Conservation (phyloP, 1,140 invertebrate species). For the Drosophila prosaltans region DNA sequence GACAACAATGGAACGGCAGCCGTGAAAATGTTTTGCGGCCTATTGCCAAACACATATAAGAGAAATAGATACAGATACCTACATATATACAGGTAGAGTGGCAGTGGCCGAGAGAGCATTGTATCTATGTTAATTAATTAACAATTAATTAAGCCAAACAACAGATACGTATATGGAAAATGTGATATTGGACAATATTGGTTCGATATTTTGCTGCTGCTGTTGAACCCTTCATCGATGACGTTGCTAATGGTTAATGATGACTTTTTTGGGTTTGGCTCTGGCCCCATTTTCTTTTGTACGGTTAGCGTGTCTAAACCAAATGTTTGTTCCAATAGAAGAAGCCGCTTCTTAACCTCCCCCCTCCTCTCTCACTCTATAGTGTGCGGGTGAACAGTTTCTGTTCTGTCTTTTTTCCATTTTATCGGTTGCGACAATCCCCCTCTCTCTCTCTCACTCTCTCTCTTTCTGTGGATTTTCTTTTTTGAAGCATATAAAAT, state of each 20-base stretch:
- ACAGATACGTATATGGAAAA: slow-evolving; percentile 7
- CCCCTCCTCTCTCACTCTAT: slow-evolving; percentile 25
- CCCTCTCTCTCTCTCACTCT: slow-evolving; percentile 14
- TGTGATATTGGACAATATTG: slow-evolving; percentile 35
- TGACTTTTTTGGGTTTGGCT: slow-evolving; percentile 75
- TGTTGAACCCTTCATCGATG: slow-evolving; percentile 57
- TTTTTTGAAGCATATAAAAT: slow-evolving; percentile 69
- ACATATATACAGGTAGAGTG: slow-evolving; percentile 20
- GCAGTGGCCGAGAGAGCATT: slow-evolving; percentile 25
- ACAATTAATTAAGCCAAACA: slow-evolving; percentile 77
- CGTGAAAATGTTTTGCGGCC: slow-evolving; percentile 64
- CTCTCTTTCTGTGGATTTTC: slow-evolving; percentile 17
- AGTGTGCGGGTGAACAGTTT: slow-evolving; percentile 58
- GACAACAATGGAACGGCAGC: slow-evolving; percentile 61
- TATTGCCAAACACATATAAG: slow-evolving; percentile 42
- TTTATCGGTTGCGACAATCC: slow-evolving; percentile 53
- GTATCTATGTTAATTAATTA: slow-evolving; percentile 82
- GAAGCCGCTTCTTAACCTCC: slow-evolving; percentile 50
- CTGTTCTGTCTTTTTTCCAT: slow-evolving; percentile 49
- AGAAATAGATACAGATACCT: background rate
- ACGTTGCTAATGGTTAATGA: slow-evolving; percentile 80
- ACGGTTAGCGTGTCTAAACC: slow-evolving; percentile 71
- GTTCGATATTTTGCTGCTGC: background rate
- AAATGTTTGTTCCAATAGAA: slow-evolving; percentile 60
- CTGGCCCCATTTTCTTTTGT: slow-evolving; percentile 60